A percentile compares a stretch with the other conserved stretches of the same genome.
These are phyloP conservation scores for Archivesica marissinica DNA, from an alignment of 1,140 invertebrate genomes.

Conservation along the genomic window DNA sequence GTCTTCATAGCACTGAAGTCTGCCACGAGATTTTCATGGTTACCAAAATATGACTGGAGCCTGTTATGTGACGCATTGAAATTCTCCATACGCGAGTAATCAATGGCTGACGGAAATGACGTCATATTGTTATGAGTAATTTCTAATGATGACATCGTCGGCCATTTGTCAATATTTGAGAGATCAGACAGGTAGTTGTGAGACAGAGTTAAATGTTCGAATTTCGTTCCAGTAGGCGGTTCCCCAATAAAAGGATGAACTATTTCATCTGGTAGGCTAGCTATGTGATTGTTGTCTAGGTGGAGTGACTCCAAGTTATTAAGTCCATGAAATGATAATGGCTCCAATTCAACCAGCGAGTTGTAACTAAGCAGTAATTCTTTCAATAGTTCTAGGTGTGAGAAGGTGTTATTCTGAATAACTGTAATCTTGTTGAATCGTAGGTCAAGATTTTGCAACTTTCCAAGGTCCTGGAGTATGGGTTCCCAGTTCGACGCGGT, in stretches of 20 bases:
- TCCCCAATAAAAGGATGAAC: not conserved
- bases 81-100: conserved; percentile 25
- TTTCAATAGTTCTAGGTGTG: not conserved
- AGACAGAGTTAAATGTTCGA: conserved; percentile 14
- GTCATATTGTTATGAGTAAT: not conserved
- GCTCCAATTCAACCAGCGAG: not conserved
- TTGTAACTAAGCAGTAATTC: conserved; percentile 1
- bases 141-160: not conserved
- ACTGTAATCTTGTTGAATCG: not conserved
- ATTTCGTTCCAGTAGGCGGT: not conserved
- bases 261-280: not conserved
- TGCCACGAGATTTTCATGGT: conserved; percentile 30
- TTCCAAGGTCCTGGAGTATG: not conserved
- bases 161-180: not conserved
- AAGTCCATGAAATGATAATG: conserved; percentile 22
- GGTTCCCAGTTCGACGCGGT: not conserved
- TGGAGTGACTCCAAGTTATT: not conserved
- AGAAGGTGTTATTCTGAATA: conserved; percentile 13
- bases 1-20: not conserved
- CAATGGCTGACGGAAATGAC: conserved; percentile 19
- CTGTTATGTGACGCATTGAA: conserved; percentile 40
- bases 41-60: conserved; percentile 12
- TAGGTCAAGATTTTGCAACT: not conserved
- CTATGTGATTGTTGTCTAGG: conserved; percentile 7
- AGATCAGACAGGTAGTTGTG: not conserved